Evolutionary conservation across 1,140 invertebrate genomes (phyloP).

Genomic region (Caenorhabditis brenneri): DNA sequence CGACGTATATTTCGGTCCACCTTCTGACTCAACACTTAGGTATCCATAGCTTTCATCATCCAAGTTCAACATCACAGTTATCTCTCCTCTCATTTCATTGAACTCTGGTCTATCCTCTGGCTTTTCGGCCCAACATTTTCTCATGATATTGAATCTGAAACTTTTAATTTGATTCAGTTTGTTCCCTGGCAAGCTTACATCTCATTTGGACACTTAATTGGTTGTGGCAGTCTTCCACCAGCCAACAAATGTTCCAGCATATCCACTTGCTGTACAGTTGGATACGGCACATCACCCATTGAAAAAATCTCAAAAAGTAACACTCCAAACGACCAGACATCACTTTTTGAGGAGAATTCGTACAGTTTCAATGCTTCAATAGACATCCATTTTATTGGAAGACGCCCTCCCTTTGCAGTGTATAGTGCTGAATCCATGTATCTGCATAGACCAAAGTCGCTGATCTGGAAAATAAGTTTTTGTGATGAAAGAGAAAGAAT

Average conservation of each 20-base stretch:
- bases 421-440: constrained; percentile 49
- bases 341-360: constrained; percentile 50
- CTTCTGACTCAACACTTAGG: not conserved
- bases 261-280: constrained; percentile 50
- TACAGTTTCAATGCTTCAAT: constrained; percentile 51
- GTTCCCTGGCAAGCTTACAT: constrained; percentile 39
- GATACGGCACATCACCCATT: constrained; percentile 56
- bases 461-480: constrained; percentile 35
- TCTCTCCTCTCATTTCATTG: constrained; percentile 7
- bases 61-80: constrained; percentile 42
- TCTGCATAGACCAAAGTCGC: constrained; percentile 52
- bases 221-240: constrained; percentile 46
- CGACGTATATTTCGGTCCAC: not conserved
- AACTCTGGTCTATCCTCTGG: constrained; percentile 18
- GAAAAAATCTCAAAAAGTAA: constrained; percentile 55
- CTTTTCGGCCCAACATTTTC: not conserved
- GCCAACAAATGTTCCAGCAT: constrained; percentile 48
- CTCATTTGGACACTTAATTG: constrained; percentile 51
- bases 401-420: constrained; percentile 48
- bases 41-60: constrained; percentile 46
- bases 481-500: not conserved
- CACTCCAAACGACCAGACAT: constrained; percentile 48
- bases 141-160: constrained; percentile 31
- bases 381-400: constrained; percentile 54
- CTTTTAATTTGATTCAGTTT: not conserved